phyloP scores from a whole-genome alignment of 2,888 invertebrate species.

The Rotaria sp. region DNA sequence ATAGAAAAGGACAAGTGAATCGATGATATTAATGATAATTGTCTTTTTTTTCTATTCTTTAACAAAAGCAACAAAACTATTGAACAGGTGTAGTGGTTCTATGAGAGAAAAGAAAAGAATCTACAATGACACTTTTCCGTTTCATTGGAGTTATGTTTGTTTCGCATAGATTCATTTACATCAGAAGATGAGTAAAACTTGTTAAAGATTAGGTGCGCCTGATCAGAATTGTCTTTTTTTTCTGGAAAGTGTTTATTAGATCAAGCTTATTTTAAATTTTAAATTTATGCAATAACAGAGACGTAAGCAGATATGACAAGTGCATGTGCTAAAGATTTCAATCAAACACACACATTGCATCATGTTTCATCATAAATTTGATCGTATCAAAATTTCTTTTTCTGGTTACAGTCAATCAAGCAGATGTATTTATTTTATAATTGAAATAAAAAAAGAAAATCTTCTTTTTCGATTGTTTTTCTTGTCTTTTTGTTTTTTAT shows the following conservation, averaged over 20 bases:
- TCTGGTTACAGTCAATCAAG: background rate
- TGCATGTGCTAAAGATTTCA: background rate
- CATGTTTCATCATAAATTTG: background rate
- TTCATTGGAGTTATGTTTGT: background rate
- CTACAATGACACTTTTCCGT: background rate
- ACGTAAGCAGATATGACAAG: constrained; percentile 8
- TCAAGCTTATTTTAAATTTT: background rate
- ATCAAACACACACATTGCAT: background rate
- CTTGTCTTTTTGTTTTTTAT: too few relatives aligned
- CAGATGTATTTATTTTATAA: background rate
- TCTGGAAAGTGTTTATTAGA: background rate
- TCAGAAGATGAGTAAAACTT: constrained; percentile 16
- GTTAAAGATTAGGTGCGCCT: constrained; percentile 26
- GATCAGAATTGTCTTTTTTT: background rate
- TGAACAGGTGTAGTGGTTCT: background rate
- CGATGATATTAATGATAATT: constrained; percentile 17
- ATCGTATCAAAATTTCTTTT: background rate
- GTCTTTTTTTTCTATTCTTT: background rate
- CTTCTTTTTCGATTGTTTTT: too few relatives aligned
- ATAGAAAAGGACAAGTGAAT: background rate
- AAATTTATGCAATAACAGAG: background rate
- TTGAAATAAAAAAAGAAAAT: too few relatives aligned
- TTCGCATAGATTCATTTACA: background rate
- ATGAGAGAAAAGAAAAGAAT: background rate
- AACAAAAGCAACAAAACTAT: background rate